These are phyloP conservation scores for Drosophila pallidifrons DNA, from an alignment of 1,140 invertebrate genomes.

Conservation along the genomic window DNA sequence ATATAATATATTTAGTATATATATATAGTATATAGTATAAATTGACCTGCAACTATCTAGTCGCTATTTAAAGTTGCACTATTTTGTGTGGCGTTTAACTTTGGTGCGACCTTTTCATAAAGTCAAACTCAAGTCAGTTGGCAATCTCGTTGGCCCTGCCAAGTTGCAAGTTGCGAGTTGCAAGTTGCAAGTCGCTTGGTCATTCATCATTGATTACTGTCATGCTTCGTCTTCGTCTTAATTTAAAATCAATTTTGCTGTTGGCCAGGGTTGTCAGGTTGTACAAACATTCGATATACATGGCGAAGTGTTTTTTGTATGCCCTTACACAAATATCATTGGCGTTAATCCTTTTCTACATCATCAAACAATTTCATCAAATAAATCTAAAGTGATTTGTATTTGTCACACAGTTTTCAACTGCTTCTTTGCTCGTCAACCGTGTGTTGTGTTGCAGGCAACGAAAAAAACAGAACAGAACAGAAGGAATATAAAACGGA, in stretches of 20 bases:
- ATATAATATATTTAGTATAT: too few species aligned
- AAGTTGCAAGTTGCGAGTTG: too few species aligned
- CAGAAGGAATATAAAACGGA: too few species aligned
- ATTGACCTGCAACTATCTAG: too few species aligned
- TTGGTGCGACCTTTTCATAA: slow-evolving; percentile 42
- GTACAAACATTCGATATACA: not conserved
- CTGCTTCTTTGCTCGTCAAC: slow-evolving; percentile 47
- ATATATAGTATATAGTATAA: too few species aligned
- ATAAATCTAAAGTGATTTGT: slow-evolving; percentile 81
- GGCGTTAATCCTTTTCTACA: slow-evolving; percentile 80
- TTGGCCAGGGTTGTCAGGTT: slow-evolving; percentile 14
- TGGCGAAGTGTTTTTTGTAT: not conserved
- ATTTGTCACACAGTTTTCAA: slow-evolving; percentile 79
- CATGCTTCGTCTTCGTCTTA: slow-evolving; percentile 64
- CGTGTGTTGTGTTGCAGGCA: slow-evolving; percentile 11
- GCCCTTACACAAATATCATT: slow-evolving; percentile 72
- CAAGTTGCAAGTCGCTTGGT: not conserved
- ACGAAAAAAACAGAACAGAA: too few species aligned
- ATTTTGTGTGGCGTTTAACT: slow-evolving; percentile 1
- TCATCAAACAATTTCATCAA: slow-evolving; percentile 81
- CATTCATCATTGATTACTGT: slow-evolving; percentile 67
- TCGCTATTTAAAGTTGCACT: not conserved
- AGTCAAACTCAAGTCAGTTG: slow-evolving; percentile 25
- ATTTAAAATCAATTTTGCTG: slow-evolving; percentile 64
- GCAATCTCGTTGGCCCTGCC: not conserved